A percentile compares a stretch with the other conserved stretches of the same genome.
Conservation (phyloP, 2,797 vertebrate species). For the Notolabrus celidotus region DNA sequence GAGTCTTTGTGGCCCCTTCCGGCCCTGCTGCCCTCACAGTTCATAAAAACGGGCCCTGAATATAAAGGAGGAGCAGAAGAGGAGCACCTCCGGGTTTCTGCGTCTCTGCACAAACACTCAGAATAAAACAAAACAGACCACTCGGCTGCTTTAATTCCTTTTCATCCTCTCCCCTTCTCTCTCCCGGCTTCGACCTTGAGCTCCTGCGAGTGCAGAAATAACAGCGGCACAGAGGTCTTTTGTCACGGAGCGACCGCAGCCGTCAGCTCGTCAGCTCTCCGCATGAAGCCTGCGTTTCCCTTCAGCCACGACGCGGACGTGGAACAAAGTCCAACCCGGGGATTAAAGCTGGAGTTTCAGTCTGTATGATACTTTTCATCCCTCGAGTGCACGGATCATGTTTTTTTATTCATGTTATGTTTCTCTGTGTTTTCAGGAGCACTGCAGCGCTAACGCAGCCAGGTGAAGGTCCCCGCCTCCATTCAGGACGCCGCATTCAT, state of each 20-base stretch:
- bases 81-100: not conserved
- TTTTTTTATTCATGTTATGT: conserved; percentile 1
- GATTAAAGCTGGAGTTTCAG: conserved; percentile 28
- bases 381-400: not conserved
- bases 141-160: conserved; percentile 46
- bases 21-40: not conserved
- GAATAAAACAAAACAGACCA: conserved; percentile 9
- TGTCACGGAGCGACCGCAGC: conserved; percentile 47
- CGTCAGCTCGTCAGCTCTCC: conserved; percentile 24
- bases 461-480: conserved; percentile 42
- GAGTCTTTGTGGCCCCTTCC: too few species aligned
- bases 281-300: conserved; percentile 20
- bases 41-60: not conserved
- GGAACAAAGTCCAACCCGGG: not conserved
- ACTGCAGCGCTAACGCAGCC: conserved; percentile 17
- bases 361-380: not conserved
- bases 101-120: conserved; percentile 13
- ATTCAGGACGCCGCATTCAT: conserved; percentile 12
- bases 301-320: not conserved
- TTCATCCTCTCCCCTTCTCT: conserved; percentile 25
- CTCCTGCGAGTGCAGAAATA: conserved; percentile 30
- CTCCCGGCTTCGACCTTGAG: conserved; percentile 60
- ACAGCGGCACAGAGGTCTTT: conserved; percentile 49
- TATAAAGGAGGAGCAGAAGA: not conserved
- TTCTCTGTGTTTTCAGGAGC: conserved; percentile 37